phyloP scores from a whole-genome alignment of 2,888 invertebrate species.

The Dryocosmus kuriphilus region DNA sequence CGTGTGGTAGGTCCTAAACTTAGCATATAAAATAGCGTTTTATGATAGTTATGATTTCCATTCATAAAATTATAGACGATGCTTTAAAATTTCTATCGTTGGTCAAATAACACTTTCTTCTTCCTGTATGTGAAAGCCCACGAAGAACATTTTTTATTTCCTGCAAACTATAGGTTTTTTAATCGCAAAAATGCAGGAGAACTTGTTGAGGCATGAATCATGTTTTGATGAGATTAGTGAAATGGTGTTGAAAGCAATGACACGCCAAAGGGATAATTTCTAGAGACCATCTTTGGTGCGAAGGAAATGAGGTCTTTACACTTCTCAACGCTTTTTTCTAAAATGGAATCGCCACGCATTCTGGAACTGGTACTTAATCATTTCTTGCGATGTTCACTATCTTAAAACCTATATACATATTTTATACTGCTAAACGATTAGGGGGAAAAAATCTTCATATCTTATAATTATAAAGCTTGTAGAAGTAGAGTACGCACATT shows the following conservation, averaged over 20 bases:
- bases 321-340: slow-evolving; percentile 10
- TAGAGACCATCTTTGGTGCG: background rate
- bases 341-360: slow-evolving; percentile 5
- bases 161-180: no score
- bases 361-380: background rate
- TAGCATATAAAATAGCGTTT: background rate
- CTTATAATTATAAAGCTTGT: background rate
- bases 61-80: background rate
- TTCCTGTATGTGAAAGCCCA: no score
- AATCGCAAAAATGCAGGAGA: no score
- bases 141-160: no score
- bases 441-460: background rate
- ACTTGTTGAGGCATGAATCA: background rate
- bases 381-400: background rate
- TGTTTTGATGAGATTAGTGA: slow-evolving; percentile 7
- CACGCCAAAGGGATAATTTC: background rate
- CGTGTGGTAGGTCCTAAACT: background rate
- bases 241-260: background rate
- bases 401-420: background rate
- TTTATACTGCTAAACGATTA: background rate
- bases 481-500: background rate
- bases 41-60: background rate
- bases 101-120: no score
- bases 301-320: slow-evolving; percentile 19
- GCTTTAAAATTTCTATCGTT: background rate